Evolutionary conservation across 2,113 vertebrate species (phyloP).

Genomic region (Cygnus atratus): DNA sequence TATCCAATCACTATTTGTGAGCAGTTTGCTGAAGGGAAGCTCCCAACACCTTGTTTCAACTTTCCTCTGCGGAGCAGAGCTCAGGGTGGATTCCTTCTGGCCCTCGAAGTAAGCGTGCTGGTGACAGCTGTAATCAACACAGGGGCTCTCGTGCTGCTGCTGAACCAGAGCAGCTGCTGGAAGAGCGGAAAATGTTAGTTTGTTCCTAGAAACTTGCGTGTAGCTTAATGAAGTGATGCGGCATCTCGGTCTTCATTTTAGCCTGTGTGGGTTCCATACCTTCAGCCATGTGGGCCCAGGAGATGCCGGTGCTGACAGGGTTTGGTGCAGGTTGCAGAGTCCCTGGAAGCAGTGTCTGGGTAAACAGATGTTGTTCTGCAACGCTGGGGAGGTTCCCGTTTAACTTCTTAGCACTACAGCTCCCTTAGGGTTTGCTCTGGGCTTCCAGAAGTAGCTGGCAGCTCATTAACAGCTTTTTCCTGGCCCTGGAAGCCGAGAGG

Average conservation of each 20-base stretch:
- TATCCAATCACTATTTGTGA: background rate
- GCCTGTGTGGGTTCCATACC: background rate
- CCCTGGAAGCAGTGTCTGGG: background rate
- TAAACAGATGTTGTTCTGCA: background rate
- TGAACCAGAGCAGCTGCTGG: conserved; percentile 27
- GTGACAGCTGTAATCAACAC: conserved; percentile 16
- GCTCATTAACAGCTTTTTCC: conserved; percentile 13
- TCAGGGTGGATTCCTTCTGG: background rate
- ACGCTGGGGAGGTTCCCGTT: background rate
- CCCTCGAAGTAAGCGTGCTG: background rate
- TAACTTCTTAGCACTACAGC: background rate
- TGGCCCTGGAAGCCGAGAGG: background rate
- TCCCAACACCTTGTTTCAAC: background rate
- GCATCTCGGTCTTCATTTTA: background rate
- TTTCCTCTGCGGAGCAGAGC: background rate
- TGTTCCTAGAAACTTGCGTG: background rate
- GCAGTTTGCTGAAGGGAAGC: background rate
- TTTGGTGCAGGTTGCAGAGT: background rate
- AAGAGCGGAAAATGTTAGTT: background rate
- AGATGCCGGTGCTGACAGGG: background rate
- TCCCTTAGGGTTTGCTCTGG: background rate
- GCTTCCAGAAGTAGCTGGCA: background rate
- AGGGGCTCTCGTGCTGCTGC: background rate
- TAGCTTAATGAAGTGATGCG: background rate
- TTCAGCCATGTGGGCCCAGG: background rate